Conservation (phyloP, 1,140 invertebrate species). For the Ladona fulva region DNA sequence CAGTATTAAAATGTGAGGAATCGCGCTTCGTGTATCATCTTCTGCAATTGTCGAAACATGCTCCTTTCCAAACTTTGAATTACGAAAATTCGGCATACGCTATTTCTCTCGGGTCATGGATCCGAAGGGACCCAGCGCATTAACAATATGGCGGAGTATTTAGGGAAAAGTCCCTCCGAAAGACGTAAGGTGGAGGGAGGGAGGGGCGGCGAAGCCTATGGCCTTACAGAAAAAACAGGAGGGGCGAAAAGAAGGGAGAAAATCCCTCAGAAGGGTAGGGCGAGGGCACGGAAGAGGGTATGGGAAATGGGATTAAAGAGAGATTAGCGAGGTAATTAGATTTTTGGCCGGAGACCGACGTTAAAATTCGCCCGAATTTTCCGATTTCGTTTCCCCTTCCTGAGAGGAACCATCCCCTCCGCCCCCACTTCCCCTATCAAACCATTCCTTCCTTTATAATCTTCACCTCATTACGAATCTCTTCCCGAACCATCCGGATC, state of each 20-base stretch:
- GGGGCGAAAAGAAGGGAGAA: neutral
- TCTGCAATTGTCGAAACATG: no score
- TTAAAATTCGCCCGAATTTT: neutral
- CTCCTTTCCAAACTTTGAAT: no score
- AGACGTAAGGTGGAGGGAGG: neutral
- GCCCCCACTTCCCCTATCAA: neutral
- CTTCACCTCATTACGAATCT: neutral
- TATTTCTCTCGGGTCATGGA: no score
- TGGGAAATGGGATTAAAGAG: neutral
- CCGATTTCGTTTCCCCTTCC: conserved; percentile 1
- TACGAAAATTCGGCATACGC: no score
- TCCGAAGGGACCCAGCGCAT: neutral
- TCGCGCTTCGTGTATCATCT: no score
- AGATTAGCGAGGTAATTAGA: neutral
- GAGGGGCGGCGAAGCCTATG: neutral
- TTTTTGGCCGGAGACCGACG: conserved; percentile 6
- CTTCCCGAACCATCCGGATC: neutral
- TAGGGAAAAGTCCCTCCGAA: neutral
- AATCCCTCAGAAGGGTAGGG: neutral
- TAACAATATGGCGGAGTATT: neutral
- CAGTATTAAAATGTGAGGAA: no score
- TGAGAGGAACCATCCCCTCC: neutral
- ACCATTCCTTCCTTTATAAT: neutral
- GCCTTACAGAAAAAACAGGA: neutral
- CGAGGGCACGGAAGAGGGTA: neutral